Base-by-base conservation (phyloP, 64 coral and sea anemone genomes). In the Actinia equina region DNA sequence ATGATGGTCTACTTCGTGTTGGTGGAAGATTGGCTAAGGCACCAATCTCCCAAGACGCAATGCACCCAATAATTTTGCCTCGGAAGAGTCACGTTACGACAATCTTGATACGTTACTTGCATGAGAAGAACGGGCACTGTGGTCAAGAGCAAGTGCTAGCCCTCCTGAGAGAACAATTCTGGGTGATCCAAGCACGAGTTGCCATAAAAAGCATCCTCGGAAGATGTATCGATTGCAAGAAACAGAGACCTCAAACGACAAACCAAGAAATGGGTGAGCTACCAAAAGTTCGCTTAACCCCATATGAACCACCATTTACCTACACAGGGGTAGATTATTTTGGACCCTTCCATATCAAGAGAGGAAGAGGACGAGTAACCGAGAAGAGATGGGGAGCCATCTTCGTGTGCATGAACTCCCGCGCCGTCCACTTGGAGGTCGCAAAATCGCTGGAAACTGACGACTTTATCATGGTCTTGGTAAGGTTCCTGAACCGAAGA, bases 81-180 rank as follows among this genome's bases (percentile, higher is more conserved):
- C 85, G 69, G 49, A 81, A 91, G 4, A 86, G 91, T 88, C 93
- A 88, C 11, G 58, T 91, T 16, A 76, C 89, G 3, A 80, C 52
- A 37, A 91, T 91, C 19, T 44, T 91, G 59, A 92, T 95, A 49
- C 86, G 89, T 10, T 86, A 95, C 71, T 8, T 91, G 0, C 89
- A 95, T 59, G 93, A 95, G 26, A 71, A 18, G 12, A 86, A 89
- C 85, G 89, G 93, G 44, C 89, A 95, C 17, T 91, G 86, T 89
- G 89, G 89, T 41, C 43, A 54, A 14, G 93, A 95, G 78, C 86
- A 95, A 52, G 86, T 88, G 2, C 43, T 95, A 44, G 44, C 71
- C 9, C 27, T 86, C 25, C 16, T 89, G n/a, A 23, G 93, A 55
- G 78, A 95, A 57, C 81, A 86, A 70, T 91, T 91, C 82, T 95